Evolutionary conservation across 2,888 invertebrate genomes (phyloP).

Genomic region (Scaeva pyrastri): DNA sequence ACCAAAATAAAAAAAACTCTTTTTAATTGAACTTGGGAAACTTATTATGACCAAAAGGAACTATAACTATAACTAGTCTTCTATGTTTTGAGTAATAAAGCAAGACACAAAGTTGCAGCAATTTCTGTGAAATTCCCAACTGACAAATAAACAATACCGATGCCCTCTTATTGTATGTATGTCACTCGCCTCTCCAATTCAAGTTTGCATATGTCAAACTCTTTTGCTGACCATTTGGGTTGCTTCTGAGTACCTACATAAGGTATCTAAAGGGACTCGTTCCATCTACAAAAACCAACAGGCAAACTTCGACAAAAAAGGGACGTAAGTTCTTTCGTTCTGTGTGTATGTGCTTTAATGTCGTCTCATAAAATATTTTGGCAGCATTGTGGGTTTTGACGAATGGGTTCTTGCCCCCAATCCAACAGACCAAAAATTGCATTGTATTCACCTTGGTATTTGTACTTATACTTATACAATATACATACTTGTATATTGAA

Average conservation of each 20-base stretch:
- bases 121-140: conserved; percentile 14
- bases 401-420: conserved; percentile 43
- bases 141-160: conserved; percentile 9
- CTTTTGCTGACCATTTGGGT: conserved; percentile 29
- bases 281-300: conserved; percentile 44
- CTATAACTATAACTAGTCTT: too few species aligned
- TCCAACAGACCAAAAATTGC: conserved; percentile 20
- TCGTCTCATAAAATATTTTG: conserved; percentile 66
- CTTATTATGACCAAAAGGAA: too few species aligned
- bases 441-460: conserved; percentile 39
- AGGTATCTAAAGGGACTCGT: not conserved
- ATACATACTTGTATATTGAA: conserved; percentile 5
- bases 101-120: not conserved
- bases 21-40: too few species aligned
- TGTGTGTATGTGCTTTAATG: conserved; percentile 55
- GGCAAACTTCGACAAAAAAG: not conserved
- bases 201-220: conserved; percentile 26
- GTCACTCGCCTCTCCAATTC: not conserved
- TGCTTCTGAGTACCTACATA: not conserved
- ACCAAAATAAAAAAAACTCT: too few species aligned
- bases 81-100: too few species aligned
- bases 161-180: not conserved
- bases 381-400: conserved; percentile 68
- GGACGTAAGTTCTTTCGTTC: not conserved
- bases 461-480: not conserved